phyloP scores from a whole-genome alignment of 1,140 invertebrate species.

The Leptinotarsa lineolata region DNA sequence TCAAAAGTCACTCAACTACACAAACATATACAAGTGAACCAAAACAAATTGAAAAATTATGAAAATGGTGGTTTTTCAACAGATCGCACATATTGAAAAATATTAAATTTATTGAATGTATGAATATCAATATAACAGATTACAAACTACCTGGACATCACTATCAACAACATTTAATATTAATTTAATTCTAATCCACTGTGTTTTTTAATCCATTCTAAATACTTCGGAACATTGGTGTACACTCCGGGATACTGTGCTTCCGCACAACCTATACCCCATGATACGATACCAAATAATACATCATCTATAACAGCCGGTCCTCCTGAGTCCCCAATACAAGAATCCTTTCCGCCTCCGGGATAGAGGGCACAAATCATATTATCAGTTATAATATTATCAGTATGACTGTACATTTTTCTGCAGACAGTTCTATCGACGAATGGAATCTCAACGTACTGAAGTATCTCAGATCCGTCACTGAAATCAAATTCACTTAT shows the following conservation, averaged over 20 bases:
- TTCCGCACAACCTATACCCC: slow-evolving; percentile 53
- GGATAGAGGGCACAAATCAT: slow-evolving; percentile 3
- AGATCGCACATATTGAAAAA: no score
- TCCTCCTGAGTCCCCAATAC: slow-evolving; percentile 10
- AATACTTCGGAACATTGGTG: slow-evolving; percentile 25
- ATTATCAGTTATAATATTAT: background rate
- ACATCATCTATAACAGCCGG: slow-evolving; percentile 38
- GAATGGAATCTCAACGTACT: slow-evolving; percentile 7
- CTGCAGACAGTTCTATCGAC: background rate
- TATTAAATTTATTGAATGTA: no score
- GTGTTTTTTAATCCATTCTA: slow-evolving; percentile 28
- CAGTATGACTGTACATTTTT: background rate
- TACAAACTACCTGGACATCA: no score
- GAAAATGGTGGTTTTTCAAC: no score
- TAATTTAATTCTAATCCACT: background rate
- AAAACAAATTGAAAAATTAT: no score
- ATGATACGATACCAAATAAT: slow-evolving; percentile 64
- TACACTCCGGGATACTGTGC: slow-evolving; percentile 38
- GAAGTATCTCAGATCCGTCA: background rate
- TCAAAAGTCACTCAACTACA: no score
- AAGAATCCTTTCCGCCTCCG: slow-evolving; percentile 18
- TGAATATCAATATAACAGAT: no score
- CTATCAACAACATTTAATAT: no score
- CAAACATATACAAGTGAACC: no score
- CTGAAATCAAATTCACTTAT: background rate